These are phyloP conservation scores for Alloscopus bannaensis DNA, from an alignment of 2,888 invertebrate species.

Conservation along the genomic window DNA sequence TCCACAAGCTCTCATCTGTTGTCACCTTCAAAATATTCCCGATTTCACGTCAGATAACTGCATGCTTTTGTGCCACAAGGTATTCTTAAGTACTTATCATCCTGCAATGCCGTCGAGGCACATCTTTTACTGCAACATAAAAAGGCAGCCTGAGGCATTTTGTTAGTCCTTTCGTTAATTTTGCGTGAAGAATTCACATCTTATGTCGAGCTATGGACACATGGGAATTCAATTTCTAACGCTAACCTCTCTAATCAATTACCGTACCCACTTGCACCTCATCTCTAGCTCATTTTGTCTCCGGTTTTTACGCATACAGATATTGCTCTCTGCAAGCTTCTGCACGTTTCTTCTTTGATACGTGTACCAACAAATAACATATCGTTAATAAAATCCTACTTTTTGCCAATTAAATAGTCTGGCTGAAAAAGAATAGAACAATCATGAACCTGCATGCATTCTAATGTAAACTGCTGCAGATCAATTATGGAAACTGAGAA, in stretches of 20 bases:
- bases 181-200: conserved; percentile 59
- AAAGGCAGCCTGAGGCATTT: conserved; percentile 72
- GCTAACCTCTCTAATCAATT: conserved; percentile 53
- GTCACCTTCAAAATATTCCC: no score
- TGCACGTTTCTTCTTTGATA: no score
- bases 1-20: no score
- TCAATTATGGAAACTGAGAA: no score
- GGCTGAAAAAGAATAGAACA: no score
- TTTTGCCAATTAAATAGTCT: no score
- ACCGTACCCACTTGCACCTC: conserved; percentile 17
- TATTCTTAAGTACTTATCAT: conserved; percentile 41
- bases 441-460: no score
- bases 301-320: conserved; percentile 29
- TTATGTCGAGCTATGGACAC: conserved; percentile 61
- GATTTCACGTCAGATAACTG: conserved; percentile 37
- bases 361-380: no score
- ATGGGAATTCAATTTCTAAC: conserved; percentile 60
- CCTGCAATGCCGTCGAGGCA: conserved; percentile 69
- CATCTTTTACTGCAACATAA: conserved; percentile 71
- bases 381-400: no score
- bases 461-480: no score
- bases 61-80: conserved; percentile 61
- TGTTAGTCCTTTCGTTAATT: conserved; percentile 63
- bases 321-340: conserved; percentile 56
- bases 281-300: conserved; percentile 11